phyloP scores from a whole-genome alignment of 2,797 vertebrate genomes.

The Pantherophis alleghaniensis region DNA sequence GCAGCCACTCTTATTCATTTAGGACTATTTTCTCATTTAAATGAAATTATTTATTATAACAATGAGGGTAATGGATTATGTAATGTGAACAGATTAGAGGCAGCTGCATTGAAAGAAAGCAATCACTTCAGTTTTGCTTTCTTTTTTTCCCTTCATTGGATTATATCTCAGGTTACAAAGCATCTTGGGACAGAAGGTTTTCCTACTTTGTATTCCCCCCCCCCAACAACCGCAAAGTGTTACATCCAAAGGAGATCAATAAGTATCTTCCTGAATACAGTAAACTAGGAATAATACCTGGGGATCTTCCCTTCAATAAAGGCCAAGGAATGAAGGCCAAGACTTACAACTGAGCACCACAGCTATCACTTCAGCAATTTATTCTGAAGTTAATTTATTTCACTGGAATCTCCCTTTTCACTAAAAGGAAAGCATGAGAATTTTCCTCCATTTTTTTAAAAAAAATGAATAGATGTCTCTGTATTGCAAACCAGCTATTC shows the following conservation, averaged over 20 bases:
- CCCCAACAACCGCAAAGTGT: neutral
- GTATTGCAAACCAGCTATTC: neutral
- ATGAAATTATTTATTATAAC: conserved; percentile 48
- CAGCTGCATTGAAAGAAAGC: conserved; percentile 40
- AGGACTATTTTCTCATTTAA: conserved; percentile 26
- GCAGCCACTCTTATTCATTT: conserved; percentile 22
- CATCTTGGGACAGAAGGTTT: neutral
- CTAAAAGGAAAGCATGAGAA: neutral
- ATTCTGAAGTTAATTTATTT: neutral
- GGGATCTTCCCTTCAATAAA: neutral
- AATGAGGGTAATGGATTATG: conserved; percentile 56
- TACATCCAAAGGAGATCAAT: neutral
- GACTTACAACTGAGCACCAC: neutral
- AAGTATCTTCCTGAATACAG: neutral
- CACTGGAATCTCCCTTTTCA: neutral
- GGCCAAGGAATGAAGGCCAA: neutral
- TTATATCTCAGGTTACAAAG: neutral
- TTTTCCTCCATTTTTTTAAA: neutral
- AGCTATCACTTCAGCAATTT: neutral
- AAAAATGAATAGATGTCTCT: neutral
- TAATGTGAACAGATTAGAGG: conserved; percentile 31
- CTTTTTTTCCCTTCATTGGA: neutral
- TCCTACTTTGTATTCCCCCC: neutral
- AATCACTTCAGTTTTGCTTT: neutral
- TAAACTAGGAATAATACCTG: neutral